A percentile compares a stretch with the other conserved stretches of the same genome.
phyloP scores from a whole-genome alignment of 2,888 invertebrate species.

The Gibbula magus region DNA sequence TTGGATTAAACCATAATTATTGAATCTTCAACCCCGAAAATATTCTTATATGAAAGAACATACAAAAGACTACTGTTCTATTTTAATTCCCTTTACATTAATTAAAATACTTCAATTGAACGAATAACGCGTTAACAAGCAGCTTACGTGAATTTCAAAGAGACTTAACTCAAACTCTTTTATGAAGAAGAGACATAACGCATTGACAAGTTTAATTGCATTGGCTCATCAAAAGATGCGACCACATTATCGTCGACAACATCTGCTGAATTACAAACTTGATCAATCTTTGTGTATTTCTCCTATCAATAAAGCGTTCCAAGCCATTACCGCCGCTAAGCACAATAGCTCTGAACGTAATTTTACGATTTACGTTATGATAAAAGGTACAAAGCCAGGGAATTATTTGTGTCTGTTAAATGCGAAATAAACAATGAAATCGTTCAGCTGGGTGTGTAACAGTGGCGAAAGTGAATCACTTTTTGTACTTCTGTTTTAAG shows the following conservation, averaged over 20 bases:
- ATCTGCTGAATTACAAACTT: not conserved
- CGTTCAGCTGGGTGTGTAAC: not conserved
- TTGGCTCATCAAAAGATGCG: not conserved
- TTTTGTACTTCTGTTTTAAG: no score
- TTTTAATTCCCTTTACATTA: no score
- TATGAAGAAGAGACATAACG: no score
- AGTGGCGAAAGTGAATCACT: not conserved
- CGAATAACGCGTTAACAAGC: no score
- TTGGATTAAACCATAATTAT: no score
- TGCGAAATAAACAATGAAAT: not conserved
- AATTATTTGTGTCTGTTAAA: not conserved
- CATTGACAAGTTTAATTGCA: no score
- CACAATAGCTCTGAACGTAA: not conserved
- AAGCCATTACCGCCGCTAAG: not conserved
- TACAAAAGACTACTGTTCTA: no score
- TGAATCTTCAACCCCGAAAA: no score
- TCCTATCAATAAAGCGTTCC: not conserved
- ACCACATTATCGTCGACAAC: not conserved
- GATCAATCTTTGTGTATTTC: not conserved
- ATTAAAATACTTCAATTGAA: no score
- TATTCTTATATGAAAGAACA: no score
- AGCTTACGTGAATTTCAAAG: no score
- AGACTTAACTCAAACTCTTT: no score
- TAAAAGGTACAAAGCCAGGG: not conserved
- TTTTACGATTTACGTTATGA: not conserved